Conservation (phyloP, 2,113 vertebrate species). For the Corythornis vintsioides region DNA sequence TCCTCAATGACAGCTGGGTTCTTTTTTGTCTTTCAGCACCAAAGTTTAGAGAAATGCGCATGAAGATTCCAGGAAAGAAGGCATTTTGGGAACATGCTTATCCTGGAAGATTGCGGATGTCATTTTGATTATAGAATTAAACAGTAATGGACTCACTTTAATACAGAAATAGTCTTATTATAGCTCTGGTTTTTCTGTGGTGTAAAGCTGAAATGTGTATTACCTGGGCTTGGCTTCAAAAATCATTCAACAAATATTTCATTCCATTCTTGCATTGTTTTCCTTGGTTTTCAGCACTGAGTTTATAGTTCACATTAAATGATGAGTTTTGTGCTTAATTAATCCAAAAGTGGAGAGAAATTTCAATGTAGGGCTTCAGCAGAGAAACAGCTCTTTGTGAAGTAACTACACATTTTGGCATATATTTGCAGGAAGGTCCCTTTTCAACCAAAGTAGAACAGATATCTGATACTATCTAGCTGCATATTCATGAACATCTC, state of each 20-base stretch:
- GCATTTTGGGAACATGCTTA: neutral
- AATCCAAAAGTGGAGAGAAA: neutral
- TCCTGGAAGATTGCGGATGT: neutral
- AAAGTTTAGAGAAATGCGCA: neutral
- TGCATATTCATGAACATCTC: neutral
- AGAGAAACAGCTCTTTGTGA: constrained; percentile 17
- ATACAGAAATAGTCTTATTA: neutral
- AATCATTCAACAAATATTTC: constrained; percentile 12
- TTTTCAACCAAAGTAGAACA: constrained; percentile 38
- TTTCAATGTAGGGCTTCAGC: neutral
- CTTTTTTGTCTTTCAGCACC: neutral
- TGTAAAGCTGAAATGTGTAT: constrained; percentile 24
- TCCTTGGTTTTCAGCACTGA: constrained; percentile 16
- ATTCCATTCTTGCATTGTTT: neutral
- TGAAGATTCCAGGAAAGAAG: neutral
- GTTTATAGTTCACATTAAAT: neutral
- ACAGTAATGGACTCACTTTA: neutral
- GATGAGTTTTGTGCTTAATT: neutral
- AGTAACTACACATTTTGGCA: neutral
- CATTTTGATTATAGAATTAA: neutral
- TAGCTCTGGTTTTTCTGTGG: neutral
- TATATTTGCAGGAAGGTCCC: neutral
- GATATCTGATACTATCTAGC: neutral
- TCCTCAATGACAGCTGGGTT: neutral
- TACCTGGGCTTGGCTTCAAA: constrained; percentile 14